phyloP scores from a whole-genome alignment of 1,140 invertebrate genomes.

The Formica selysi region DNA sequence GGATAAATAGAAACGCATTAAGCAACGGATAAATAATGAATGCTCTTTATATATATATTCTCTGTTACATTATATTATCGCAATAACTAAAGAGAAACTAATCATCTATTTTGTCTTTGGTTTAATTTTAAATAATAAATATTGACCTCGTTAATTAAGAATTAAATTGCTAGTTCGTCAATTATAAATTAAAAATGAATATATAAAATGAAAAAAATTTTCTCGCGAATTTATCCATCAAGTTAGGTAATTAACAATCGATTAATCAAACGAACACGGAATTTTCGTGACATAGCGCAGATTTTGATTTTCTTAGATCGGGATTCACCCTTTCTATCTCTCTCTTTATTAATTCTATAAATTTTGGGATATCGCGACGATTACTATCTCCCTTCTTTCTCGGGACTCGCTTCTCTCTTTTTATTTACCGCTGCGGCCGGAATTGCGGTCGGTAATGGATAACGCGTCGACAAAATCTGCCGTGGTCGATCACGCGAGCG shows the following conservation, averaged over 20 bases:
- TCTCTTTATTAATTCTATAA: background rate
- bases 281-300: background rate
- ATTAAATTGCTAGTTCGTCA: no score
- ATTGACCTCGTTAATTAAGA: no score
- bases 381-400: background rate
- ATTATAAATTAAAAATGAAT: no score
- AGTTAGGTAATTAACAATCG: background rate
- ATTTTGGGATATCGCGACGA: constrained; percentile 10
- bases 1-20: no score
- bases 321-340: no score
- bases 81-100: no score
- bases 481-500: constrained; percentile 37
- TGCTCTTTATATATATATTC: no score
- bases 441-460: constrained; percentile 34
- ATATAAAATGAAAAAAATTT: no score
- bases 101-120: no score
- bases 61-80: no score
- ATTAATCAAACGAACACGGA: background rate
- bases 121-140: no score
- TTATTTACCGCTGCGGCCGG: constrained; percentile 20
- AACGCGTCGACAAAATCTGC: constrained; percentile 42
- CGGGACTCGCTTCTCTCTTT: background rate
- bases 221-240: background rate
- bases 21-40: no score
- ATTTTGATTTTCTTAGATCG: constrained; percentile 17